Conservation (phyloP, 2,888 invertebrate genomes). For the Agrochola macilenta region DNA sequence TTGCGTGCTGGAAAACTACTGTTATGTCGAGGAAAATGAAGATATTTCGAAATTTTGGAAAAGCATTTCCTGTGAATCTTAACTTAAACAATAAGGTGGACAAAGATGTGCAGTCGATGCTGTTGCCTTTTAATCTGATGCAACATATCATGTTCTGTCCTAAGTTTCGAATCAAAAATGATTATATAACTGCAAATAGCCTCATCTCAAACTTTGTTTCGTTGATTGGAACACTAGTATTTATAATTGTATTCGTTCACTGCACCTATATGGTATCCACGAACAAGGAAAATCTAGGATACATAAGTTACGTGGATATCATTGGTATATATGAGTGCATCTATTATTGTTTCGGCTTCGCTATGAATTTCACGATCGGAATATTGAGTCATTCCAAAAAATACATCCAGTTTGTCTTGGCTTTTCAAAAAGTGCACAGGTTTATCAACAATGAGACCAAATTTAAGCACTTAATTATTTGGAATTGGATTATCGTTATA, state of each 20-base stretch:
- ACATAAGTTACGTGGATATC: neutral
- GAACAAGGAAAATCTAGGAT: neutral
- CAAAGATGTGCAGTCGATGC: constrained; percentile 17
- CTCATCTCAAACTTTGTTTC: constrained; percentile 5
- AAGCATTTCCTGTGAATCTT: neutral
- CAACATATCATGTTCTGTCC: constrained; percentile 12
- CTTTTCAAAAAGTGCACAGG: constrained; percentile 40
- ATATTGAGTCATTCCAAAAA: neutral
- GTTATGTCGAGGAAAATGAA: neutral
- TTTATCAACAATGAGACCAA: constrained; percentile 13
- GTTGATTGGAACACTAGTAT: neutral
- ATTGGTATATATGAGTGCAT: neutral
- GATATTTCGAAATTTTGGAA: neutral
- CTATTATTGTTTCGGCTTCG: neutral
- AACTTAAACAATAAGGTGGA: neutral
- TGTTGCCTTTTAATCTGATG: constrained; percentile 20
- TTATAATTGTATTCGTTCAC: neutral
- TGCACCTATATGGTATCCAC: neutral
- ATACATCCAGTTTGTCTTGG: constrained; percentile 2
- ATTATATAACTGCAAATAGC: constrained; percentile 7
- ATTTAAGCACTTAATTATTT: constrained; percentile 1
- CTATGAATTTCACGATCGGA: neutral
- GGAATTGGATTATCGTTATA: constrained; percentile 31
- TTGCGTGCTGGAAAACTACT: neutral
- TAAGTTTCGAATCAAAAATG: constrained; percentile 16